Evolutionary conservation across 2,797 vertebrate genomes (phyloP), one percentile per base, ranked within the genome.

Genomic region (Denticeps clupeoides): DNA sequence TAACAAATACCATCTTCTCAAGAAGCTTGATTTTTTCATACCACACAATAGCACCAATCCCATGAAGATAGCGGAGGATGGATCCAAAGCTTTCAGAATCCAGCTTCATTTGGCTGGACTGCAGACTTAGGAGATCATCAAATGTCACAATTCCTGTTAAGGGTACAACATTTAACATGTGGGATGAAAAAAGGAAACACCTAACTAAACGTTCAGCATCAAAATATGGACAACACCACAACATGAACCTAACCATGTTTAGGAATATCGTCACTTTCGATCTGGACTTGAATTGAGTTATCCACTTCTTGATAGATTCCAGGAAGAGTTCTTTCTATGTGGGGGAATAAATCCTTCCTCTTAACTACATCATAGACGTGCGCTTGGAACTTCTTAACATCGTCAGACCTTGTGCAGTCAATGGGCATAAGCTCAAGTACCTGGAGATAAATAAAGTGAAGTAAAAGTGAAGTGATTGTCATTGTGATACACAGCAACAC

Each of bases 61-160:
- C 58, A 53, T 86, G 84, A n/a, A 88, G 77, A 57, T 84, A 87
- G n/a, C 71, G 51, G 48, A 86, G n/a, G 58, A 84, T 77, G 47
- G 69, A 74, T 53, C 11, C 59, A 7, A 85, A 64, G 10, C 75
- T 71, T 3, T 82, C 73, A 51, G 48, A 56, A 47, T 68, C 58
- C 45, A 83, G 41, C 31, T 41, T 13, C 1, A 25, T 55, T 31
- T 53, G 51, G 11, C 42, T 52, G 12, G 19, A 25, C 10, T 63
- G 58, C 11, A 74, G 53, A 16, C 31, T 16, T 21, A 71, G 59
- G 25, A 85, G 65, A 27, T 74, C 60, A n/a, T 63, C 59, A n/a
- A 78, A 56, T 46, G 58, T 68, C 47, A 74, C 65, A 51, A 82
- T 79, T 44, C 82, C 81, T 84, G 28, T 43, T 32, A 37, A 10